These are phyloP conservation scores for Lottia scabra DNA, from an alignment of 2,888 invertebrate species.

Conservation along the genomic window DNA sequence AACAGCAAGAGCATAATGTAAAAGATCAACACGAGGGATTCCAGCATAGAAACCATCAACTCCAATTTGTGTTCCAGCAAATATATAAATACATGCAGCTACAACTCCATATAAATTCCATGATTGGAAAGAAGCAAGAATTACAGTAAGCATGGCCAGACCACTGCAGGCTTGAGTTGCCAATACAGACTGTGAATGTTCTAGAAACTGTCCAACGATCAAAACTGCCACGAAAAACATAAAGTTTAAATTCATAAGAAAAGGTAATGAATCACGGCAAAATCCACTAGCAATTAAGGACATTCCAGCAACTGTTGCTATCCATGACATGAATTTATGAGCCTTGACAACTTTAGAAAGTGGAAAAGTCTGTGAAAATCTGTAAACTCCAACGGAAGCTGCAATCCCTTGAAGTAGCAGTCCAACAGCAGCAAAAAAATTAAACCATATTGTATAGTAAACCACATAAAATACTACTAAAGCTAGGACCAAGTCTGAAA, in stretches of 20 bases:
- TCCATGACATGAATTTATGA: constrained; percentile 51
- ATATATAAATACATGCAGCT: constrained; percentile 48
- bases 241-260: constrained; percentile 46
- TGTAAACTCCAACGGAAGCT: constrained; percentile 52
- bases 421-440: constrained; percentile 47
- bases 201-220: constrained; percentile 40
- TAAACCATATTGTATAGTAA: constrained; percentile 32
- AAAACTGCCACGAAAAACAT: constrained; percentile 41
- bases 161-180: constrained; percentile 54
- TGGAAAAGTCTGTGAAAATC: constrained; percentile 50
- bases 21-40: constrained; percentile 53
- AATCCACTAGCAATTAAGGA: constrained; percentile 56
- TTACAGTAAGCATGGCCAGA: constrained; percentile 53
- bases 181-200: constrained; percentile 38
- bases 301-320: constrained; percentile 53
- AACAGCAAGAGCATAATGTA: constrained; percentile 56
- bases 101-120: constrained; percentile 50
- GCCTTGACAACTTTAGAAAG: constrained; percentile 36
- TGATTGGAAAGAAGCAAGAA: constrained; percentile 42
- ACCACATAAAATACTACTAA: constrained; percentile 50
- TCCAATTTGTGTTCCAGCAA: constrained; percentile 52
- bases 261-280: constrained; percentile 40
- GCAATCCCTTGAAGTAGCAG: constrained; percentile 56
- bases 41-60: constrained; percentile 47
- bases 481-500: constrained; percentile 57